phyloP scores from a whole-genome alignment of 2,888 invertebrate species.

The Agrochola macilenta region DNA sequence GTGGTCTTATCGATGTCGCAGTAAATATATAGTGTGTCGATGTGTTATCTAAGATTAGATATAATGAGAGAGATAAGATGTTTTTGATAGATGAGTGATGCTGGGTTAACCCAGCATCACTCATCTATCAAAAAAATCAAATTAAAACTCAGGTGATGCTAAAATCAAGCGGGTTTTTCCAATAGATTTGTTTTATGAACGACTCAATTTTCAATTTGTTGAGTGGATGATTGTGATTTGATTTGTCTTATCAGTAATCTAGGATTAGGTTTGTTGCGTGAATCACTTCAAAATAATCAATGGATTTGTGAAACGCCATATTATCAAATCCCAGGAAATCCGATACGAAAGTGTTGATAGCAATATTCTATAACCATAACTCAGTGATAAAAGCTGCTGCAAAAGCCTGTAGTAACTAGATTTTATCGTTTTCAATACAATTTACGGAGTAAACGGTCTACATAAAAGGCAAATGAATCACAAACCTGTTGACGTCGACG shows the following conservation, averaged over 20 bases:
- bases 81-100: conserved; percentile 10
- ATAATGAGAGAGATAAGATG: no score
- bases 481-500: conserved; percentile 97
- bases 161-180: conserved; percentile 15
- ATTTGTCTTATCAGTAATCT: conserved; percentile 28
- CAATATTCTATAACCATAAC: conserved; percentile 1
- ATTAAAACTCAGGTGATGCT: background rate
- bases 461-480: conserved; percentile 29
- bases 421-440: conserved; percentile 8
- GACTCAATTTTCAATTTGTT: conserved; percentile 1
- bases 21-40: no score
- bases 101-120: background rate
- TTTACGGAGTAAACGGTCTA: conserved; percentile 22
- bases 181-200: background rate
- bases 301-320: conserved; percentile 9
- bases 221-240: conserved; percentile 8
- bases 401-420: background rate
- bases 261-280: background rate
- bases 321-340: conserved; percentile 6
- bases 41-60: conserved; percentile 1
- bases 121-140: no score
- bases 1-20: conserved; percentile 18
- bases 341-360: conserved; percentile 4
- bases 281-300: conserved; percentile 6
- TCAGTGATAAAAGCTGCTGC: conserved; percentile 1